phyloP scores from a whole-genome alignment of 2,113 vertebrate species.

The Sylvia atricapilla region DNA sequence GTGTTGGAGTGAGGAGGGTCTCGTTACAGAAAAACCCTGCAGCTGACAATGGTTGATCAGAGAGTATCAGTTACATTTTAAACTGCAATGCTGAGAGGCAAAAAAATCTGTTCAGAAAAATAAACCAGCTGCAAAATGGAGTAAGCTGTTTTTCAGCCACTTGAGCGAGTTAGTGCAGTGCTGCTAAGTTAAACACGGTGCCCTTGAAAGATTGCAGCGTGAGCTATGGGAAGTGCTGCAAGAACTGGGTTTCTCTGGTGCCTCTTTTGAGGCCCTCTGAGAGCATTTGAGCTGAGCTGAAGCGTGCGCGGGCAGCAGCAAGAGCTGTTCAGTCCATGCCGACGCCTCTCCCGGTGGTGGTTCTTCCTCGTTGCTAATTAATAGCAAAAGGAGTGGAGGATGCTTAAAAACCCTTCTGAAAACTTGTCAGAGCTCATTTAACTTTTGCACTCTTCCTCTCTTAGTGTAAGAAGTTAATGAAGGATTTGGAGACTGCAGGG shows the following conservation, averaged over 20 bases:
- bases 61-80: not conserved
- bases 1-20: not conserved
- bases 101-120: not conserved
- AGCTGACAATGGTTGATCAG: not conserved
- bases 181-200: not conserved
- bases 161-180: not conserved
- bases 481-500: not conserved
- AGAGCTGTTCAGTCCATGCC: accelerated
- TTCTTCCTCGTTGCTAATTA: not conserved
- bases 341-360: not conserved
- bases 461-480: not conserved
- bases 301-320: accelerated
- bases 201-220: not conserved
- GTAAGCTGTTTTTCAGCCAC: not conserved
- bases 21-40: not conserved
- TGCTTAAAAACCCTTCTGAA: not conserved
- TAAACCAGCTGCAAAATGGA: not conserved
- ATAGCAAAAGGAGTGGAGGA: not conserved
- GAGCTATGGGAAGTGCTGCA: not conserved
- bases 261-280: not conserved
- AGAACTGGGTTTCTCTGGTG: conserved; percentile 13
- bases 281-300: not conserved
- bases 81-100: not conserved
- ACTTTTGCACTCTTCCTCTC: not conserved
- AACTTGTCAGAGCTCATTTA: not conserved